A percentile compares a stretch with the other conserved stretches of the same genome.
These are phyloP conservation scores for Acrocephalus kingi DNA, from an alignment of 2,113 vertebrate genomes.

Conservation along the genomic window DNA sequence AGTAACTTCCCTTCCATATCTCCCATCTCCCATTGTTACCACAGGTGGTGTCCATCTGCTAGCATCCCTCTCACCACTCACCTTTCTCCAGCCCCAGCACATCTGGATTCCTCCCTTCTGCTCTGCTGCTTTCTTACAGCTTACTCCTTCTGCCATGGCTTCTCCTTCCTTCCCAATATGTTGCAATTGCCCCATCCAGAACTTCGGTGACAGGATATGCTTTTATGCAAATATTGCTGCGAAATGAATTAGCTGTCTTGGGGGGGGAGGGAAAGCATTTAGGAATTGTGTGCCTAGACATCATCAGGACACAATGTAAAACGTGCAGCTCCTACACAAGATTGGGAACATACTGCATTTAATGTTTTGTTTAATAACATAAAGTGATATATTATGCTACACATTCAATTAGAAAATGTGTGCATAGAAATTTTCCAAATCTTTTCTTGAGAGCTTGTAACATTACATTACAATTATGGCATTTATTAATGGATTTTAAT, in stretches of 20 bases:
- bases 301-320: background rate
- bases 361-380: conserved; percentile 17
- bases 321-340: background rate
- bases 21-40: background rate
- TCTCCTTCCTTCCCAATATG: background rate
- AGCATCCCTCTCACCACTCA: rapidly evolving
- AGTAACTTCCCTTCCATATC: background rate
- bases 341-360: background rate
- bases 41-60: background rate
- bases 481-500: conserved; percentile 47
- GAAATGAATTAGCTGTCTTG: background rate
- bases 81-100: background rate
- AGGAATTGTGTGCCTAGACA: background rate
- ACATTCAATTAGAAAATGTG: conserved; percentile 33
- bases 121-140: background rate
- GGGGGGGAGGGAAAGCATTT: background rate
- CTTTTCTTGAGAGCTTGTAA: background rate
- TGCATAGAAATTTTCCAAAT: conserved; percentile 42
- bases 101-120: background rate
- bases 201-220: background rate
- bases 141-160: background rate
- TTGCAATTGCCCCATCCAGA: background rate
- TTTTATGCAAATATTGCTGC: background rate
- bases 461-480: background rate
- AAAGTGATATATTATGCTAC: background rate